Evolutionary conservation across 1,140 invertebrate genomes (phyloP).

Genomic region (Pogonomyrmex barbatus): DNA sequence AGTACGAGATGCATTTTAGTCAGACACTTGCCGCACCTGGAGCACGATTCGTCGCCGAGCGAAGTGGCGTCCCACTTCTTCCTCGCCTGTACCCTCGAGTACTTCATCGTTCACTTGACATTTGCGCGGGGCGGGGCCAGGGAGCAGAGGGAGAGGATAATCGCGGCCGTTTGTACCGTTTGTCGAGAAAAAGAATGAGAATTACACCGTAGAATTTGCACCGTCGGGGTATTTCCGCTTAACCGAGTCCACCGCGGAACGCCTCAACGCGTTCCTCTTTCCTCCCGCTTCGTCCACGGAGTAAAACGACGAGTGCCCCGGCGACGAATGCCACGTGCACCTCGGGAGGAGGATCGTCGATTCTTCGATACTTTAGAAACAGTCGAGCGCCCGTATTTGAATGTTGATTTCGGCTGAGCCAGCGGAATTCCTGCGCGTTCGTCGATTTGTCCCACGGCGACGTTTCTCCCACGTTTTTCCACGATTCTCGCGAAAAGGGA

Average conservation of each 20-base stretch:
- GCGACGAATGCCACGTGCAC: neutral
- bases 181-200: constrained; percentile 11
- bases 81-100: constrained; percentile 41
- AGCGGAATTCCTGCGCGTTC: constrained; percentile 29
- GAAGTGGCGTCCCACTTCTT: constrained; percentile 63
- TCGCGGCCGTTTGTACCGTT: constrained; percentile 28
- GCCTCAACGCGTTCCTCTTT: neutral
- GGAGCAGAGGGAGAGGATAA: constrained; percentile 8
- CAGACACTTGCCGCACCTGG: constrained; percentile 69
- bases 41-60: constrained; percentile 66
- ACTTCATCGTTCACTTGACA: constrained; percentile 73
- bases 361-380: constrained; percentile 4
- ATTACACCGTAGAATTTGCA: constrained; percentile 14
- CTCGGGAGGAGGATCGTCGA: neutral
- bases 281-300: no score
- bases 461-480: neutral
- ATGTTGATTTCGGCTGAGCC: constrained; percentile 20
- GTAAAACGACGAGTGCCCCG: neutral
- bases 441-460: constrained; percentile 7
- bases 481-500: neutral
- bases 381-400: neutral
- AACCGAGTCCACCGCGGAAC: neutral
- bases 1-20: constrained; percentile 75
- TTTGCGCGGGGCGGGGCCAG: constrained; percentile 39
- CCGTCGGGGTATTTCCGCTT: constrained; percentile 17